A percentile compares a stretch with the other conserved stretches of the same genome.
These are phyloP conservation scores for Diadumene lineata DNA, from an alignment of 92 coral and sea anemone species.

Conservation along the genomic window DNA sequence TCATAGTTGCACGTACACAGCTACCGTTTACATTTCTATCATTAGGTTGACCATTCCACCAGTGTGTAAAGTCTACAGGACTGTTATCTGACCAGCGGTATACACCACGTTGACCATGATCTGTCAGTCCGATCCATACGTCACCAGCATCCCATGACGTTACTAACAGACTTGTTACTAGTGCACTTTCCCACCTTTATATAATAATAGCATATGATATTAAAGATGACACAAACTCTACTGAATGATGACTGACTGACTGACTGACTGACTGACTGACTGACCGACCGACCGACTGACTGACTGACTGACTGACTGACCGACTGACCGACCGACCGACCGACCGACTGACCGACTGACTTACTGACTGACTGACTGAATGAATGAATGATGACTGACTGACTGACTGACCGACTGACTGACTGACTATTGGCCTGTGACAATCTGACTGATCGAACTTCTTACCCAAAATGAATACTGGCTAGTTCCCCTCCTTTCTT, in stretches of 20 bases:
- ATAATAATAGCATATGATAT: not conserved
- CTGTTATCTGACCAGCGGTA: slow-evolving; percentile 74
- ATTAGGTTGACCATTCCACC: slow-evolving; percentile 91
- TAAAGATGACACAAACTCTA: not conserved
- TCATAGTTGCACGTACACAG: slow-evolving; percentile 75
- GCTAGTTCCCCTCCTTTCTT: slow-evolving; percentile 56
- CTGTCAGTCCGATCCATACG: slow-evolving; percentile 80
- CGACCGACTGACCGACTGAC: not conserved
- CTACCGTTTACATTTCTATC: slow-evolving; percentile 65
- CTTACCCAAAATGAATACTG: slow-evolving; percentile 57
- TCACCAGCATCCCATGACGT: slow-evolving; percentile 88
- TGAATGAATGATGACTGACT: not conserved
- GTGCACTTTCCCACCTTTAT: slow-evolving; percentile 53
- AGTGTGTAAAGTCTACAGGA: slow-evolving; percentile 64
- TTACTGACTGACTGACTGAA: not conserved
- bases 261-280: not conserved
- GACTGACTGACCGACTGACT: not conserved
- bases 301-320: not conserved
- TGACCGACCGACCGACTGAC: not conserved
- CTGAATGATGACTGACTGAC: not conserved
- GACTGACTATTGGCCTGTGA: not conserved
- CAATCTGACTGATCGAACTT: not conserved
- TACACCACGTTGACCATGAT: slow-evolving; percentile 39
- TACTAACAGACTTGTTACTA: slow-evolving; percentile 66
- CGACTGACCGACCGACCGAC: not conserved